phyloP scores from a whole-genome alignment of 2,797 vertebrate genomes.

The Thalassophryne amazonica region DNA sequence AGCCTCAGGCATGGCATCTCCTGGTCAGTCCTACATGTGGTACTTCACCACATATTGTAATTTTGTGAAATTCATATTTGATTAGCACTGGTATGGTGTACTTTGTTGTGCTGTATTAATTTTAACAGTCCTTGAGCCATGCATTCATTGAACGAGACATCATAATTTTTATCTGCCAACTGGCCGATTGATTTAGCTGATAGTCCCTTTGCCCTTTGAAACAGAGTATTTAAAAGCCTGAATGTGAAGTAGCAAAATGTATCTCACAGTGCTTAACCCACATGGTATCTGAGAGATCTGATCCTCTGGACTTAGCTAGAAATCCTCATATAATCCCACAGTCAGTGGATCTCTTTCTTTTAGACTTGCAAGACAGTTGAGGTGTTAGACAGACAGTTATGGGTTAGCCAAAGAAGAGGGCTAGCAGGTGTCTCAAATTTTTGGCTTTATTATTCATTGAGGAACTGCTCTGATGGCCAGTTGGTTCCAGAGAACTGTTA shows the following conservation, averaged over 20 bases:
- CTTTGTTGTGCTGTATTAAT: not conserved
- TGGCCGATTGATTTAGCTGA: too few relatives aligned
- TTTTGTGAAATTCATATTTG: not conserved
- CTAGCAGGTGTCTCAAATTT: not conserved
- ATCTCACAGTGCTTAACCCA: constrained; percentile 15
- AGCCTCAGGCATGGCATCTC: too few relatives aligned
- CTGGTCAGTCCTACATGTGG: too few relatives aligned
- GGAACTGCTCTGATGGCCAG: constrained; percentile 36
- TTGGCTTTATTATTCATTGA: not conserved
- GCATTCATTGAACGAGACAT: too few relatives aligned
- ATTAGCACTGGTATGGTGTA: not conserved
- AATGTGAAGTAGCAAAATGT: constrained; percentile 13
- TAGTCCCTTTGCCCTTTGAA: not conserved
- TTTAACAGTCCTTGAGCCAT: not conserved
- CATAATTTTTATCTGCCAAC: too few relatives aligned
- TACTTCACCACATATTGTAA: too few relatives aligned
- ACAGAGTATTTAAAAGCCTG: not conserved
- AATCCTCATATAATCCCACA: constrained; percentile 76
- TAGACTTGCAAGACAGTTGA: not conserved
- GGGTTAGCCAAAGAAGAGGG: constrained; percentile 4
- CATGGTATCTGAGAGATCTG: constrained; percentile 50
- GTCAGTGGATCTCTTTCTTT: constrained; percentile 9
- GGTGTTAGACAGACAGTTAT: constrained; percentile 11
- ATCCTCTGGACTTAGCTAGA: constrained; percentile 67
- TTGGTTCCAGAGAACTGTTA: constrained; percentile 69